phyloP scores from a whole-genome alignment of 2,113 vertebrate genomes.

The Trogon surrucura region DNA sequence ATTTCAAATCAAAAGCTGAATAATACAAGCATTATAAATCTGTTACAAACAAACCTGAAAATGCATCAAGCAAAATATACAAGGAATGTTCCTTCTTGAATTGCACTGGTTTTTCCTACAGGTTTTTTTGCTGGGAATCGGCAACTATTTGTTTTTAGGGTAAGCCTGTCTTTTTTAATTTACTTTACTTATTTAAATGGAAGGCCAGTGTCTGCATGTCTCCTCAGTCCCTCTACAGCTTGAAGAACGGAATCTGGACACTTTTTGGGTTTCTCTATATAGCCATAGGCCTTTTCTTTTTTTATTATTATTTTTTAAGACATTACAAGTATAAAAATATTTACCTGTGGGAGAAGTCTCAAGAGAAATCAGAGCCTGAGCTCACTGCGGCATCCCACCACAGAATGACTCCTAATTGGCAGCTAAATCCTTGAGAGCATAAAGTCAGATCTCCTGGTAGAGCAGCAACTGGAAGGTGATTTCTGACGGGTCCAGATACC shows the following conservation, averaged over 20 bases:
- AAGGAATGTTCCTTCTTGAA: constrained; percentile 68
- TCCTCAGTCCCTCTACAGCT: neutral
- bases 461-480: neutral
- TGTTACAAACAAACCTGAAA: constrained; percentile 74
- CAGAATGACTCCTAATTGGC: neutral
- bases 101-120: constrained; percentile 5
- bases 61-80: constrained; percentile 68
- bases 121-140: constrained; percentile 50
- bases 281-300: neutral
- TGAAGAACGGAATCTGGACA: neutral
- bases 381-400: neutral
- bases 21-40: constrained; percentile 74
- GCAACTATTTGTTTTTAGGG: constrained; percentile 39
- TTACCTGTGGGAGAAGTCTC: constrained; percentile 14
- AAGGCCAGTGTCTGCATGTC: neutral
- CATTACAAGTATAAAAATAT: neutral
- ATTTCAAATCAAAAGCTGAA: constrained; percentile 80
- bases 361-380: neutral
- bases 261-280: neutral
- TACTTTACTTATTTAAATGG: neutral
- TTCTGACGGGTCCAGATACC: neutral
- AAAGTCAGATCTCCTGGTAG: neutral
- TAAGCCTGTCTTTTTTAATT: neutral
- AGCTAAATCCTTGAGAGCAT: neutral
- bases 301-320: neutral